A percentile compares a stretch with the other conserved stretches of the same genome.
These are phyloP conservation scores for Rhagophthalmus giganteus DNA, from an alignment of 2,888 invertebrate genomes.

Conservation along the genomic window DNA sequence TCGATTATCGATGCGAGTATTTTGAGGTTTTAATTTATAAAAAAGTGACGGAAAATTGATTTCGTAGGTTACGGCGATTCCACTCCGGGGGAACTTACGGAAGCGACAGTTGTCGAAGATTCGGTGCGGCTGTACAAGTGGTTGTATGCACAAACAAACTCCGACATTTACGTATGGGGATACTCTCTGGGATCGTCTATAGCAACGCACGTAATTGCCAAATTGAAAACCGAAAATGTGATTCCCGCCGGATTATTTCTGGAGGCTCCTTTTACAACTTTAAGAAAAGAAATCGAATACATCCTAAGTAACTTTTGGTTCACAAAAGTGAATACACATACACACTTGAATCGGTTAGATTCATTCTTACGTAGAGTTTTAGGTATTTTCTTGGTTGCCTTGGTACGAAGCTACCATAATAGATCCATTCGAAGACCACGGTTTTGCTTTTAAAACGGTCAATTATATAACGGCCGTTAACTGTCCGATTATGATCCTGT, in stretches of 20 bases:
- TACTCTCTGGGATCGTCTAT: constrained; percentile 50
- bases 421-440: constrained; percentile 45
- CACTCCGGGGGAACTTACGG: constrained; percentile 41
- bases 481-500: constrained; percentile 49
- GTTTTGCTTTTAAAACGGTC: constrained; percentile 44
- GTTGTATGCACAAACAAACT: constrained; percentile 39
- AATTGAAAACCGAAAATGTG: constrained; percentile 31
- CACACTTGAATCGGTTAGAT: background rate
- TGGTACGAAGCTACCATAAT: constrained; percentile 48
- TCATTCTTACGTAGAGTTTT: constrained; percentile 9
- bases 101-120: constrained; percentile 46
- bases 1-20: constrained; percentile 51
- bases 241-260: constrained; percentile 43
- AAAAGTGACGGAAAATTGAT: background rate
- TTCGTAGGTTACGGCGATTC: constrained; percentile 50
- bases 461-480: constrained; percentile 43
- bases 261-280: constrained; percentile 47
- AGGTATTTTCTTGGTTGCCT: constrained; percentile 48
- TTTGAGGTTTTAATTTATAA: background rate
- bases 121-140: constrained; percentile 47
- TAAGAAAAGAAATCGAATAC: constrained; percentile 40
- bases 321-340: background rate
- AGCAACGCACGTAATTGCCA: constrained; percentile 42
- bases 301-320: background rate
- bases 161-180: constrained; percentile 49